phyloP scores from a whole-genome alignment of 2,113 vertebrate species.

The Alethe diademata region DNA sequence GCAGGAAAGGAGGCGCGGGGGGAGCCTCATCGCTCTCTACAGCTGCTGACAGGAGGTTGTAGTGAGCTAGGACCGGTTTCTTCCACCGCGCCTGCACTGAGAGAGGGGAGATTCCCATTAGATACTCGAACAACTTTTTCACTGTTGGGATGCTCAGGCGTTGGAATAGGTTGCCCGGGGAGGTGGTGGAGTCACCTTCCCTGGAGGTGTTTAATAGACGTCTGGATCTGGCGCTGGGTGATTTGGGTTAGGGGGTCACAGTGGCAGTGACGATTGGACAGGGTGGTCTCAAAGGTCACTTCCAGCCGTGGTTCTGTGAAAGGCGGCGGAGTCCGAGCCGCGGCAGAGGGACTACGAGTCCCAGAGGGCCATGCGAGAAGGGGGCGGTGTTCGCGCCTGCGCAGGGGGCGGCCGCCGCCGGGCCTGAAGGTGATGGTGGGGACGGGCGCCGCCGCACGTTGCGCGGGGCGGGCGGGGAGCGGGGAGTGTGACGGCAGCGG shows the following conservation, averaged over 20 bases:
- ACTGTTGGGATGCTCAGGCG: not conserved
- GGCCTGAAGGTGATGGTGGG: slow-evolving; percentile 32
- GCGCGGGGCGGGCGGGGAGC: not conserved
- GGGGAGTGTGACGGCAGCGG: not conserved
- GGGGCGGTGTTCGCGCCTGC: not conserved
- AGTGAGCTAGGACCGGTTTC: no score
- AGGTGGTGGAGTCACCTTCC: not conserved
- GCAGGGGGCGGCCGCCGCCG: not conserved
- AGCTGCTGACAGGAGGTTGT: not conserved
- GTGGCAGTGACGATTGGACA: no score
- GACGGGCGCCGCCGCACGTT: not conserved
- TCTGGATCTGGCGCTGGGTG: no score
- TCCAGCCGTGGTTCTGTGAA: rapidly evolving
- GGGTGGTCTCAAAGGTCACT: not conserved
- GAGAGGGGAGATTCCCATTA: not conserved
- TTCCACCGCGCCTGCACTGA: not conserved
- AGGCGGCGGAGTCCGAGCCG: rapidly evolving
- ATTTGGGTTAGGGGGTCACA: not conserved
- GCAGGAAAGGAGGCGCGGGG: no score
- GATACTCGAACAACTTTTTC: not conserved
- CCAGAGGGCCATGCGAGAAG: not conserved
- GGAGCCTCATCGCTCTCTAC: not conserved
- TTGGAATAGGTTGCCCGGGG: not conserved
- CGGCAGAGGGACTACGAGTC: not conserved
- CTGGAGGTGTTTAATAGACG: not conserved